A percentile compares a stretch with the other conserved stretches of the same genome.
These are phyloP conservation scores for Hypena proboscidalis DNA, from an alignment of 2,888 invertebrate species.

Conservation along the genomic window DNA sequence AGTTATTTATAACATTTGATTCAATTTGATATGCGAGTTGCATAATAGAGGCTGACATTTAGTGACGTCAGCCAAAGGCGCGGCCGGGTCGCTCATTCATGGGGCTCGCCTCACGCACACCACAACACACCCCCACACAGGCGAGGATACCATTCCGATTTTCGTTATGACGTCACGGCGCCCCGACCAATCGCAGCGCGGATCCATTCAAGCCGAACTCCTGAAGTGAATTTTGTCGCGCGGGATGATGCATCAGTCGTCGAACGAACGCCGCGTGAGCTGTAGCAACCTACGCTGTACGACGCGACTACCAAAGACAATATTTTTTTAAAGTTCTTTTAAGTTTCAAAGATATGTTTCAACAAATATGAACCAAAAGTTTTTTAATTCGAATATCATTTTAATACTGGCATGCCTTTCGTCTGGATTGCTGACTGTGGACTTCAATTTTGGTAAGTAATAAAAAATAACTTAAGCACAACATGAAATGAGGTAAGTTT, in stretches of 20 bases:
- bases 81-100: constrained; percentile 76
- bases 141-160: constrained; percentile 83
- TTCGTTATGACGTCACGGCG: constrained; percentile 90
- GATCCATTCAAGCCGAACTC: constrained; percentile 89
- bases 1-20: constrained; percentile 63
- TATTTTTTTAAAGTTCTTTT: constrained; percentile 21
- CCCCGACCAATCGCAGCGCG: constrained; percentile 84
- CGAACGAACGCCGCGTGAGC: constrained; percentile 64
- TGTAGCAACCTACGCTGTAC: constrained; percentile 39
- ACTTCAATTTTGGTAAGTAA: constrained; percentile 34
- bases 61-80: constrained; percentile 80
- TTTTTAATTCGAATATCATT: constrained; percentile 11
- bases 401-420: constrained; percentile 28
- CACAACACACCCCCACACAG: constrained; percentile 47
- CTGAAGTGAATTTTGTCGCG: constrained; percentile 84
- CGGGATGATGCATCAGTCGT: constrained; percentile 78
- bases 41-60: constrained; percentile 67
- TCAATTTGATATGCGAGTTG: constrained; percentile 67
- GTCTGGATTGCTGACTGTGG: constrained; percentile 15
- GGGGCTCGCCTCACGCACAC: constrained; percentile 60
- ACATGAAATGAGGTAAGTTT: constrained; percentile 12
- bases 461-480: constrained; percentile 11
- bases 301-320: constrained; percentile 23
- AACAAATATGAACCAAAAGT: constrained; percentile 7
- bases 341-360: not conserved